Evolutionary conservation across 2,797 vertebrate species (phyloP).

Genomic region (Galagoides demidoff): DNA sequence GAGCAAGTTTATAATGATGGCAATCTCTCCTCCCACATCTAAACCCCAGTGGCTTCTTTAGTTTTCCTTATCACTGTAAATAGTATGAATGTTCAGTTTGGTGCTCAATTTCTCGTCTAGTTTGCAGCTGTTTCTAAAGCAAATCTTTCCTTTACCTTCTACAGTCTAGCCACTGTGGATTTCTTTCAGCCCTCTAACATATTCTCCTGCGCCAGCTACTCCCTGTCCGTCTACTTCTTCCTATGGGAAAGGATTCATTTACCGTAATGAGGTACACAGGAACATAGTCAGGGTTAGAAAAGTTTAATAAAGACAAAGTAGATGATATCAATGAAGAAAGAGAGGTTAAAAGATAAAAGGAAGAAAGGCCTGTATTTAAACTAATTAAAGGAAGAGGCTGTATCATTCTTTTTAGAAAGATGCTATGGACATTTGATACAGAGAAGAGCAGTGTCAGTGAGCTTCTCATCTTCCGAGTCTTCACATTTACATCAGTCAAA

Average conservation of each 20-base stretch:
- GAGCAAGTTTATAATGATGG: not conserved
- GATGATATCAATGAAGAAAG: not conserved
- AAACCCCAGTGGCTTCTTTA: not conserved
- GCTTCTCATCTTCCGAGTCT: not conserved
- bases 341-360: not conserved
- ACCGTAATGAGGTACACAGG: not conserved
- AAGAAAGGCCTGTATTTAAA: not conserved
- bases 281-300: not conserved
- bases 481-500: not conserved
- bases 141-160: not conserved
- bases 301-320: not conserved
- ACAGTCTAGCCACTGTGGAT: not conserved
- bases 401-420: not conserved
- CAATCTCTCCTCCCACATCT: not conserved
- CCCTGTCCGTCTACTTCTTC: not conserved
- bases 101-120: not conserved
- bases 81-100: not conserved
- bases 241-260: not conserved
- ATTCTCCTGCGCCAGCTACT: not conserved
- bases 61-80: not conserved
- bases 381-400: not conserved
- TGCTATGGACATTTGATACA: not conserved
- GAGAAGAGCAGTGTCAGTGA: not conserved
- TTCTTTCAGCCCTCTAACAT: not conserved
- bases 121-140: not conserved